These are phyloP conservation scores for Semaprochilodus insignis DNA, from an alignment of 2,797 vertebrate genomes.

Conservation along the genomic window DNA sequence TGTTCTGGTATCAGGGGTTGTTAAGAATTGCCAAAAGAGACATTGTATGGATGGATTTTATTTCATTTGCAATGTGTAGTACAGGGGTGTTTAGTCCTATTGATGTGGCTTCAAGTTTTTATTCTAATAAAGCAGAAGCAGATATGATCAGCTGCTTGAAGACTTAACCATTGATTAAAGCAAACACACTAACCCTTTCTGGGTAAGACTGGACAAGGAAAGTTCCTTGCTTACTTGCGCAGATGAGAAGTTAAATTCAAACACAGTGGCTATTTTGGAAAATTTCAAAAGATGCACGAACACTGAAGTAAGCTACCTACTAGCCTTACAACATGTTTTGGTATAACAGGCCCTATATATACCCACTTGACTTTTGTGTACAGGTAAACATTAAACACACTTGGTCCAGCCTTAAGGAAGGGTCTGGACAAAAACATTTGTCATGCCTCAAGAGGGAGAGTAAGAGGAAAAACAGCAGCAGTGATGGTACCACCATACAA, in stretches of 20 bases:
- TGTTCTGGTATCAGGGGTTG: not conserved
- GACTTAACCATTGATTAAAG: no score
- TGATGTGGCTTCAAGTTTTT: no score
- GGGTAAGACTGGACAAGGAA: not conserved
- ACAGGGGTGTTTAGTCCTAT: no score
- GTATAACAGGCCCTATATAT: not conserved
- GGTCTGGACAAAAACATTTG: not conserved
- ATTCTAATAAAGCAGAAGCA: no score
- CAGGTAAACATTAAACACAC: constrained; percentile 40
- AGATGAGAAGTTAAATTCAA: not conserved
- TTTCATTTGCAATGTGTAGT: not conserved
- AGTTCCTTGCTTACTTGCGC: not conserved
- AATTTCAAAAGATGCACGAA: not conserved
- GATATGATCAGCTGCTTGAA: no score
- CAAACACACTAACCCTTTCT: no score
- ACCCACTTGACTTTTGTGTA: constrained; percentile 18
- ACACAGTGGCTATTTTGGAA: not conserved
- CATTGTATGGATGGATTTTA: not conserved
- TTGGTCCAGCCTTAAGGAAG: constrained; percentile 4
- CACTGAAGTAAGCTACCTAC: not conserved
- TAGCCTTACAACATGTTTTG: not conserved
- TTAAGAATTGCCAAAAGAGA: not conserved
- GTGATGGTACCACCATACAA: not conserved
- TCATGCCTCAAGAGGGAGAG: not conserved
- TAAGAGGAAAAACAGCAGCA: not conserved